phyloP scores from a whole-genome alignment of 2,797 vertebrate species.

The Gastrophryne carolinensis region DNA sequence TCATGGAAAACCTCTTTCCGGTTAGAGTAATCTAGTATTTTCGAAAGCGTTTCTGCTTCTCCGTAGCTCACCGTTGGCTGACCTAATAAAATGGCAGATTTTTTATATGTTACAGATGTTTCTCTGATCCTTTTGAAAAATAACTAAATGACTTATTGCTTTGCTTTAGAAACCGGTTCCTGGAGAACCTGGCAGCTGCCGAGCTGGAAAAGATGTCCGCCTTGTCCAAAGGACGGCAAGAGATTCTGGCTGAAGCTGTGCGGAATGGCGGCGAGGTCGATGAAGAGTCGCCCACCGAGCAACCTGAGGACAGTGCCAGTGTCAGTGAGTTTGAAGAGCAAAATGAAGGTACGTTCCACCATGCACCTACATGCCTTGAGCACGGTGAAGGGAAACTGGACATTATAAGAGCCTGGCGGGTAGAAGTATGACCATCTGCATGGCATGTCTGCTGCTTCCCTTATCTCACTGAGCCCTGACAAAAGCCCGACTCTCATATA shows the following conservation, averaged over 20 bases:
- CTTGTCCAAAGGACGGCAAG: constrained; percentile 64
- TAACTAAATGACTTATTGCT: too few species aligned
- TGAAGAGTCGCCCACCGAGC: neutral
- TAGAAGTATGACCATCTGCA: too few species aligned
- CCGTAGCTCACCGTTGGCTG: too few species aligned
- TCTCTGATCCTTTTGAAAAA: too few species aligned
- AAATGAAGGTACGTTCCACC: neutral
- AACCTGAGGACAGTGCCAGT: neutral
- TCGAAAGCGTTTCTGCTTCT: too few species aligned
- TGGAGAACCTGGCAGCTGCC: constrained; percentile 81
- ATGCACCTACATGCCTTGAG: neutral
- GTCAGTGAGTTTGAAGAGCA: neutral
- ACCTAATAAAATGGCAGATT: too few species aligned
- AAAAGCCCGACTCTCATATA: too few species aligned
- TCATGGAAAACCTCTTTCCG: too few species aligned
- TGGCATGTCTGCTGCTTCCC: too few species aligned
- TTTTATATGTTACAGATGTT: too few species aligned
- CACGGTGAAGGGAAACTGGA: neutral
- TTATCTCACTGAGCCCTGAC: too few species aligned
- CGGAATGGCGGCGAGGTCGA: neutral
- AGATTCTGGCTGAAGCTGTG: constrained; percentile 53
- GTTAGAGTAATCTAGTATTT: too few species aligned
- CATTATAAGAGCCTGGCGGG: neutral
- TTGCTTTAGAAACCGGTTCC: constrained; percentile 80
- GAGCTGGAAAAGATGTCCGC: constrained; percentile 78